Evolutionary conservation across 1,140 invertebrate genomes (phyloP).

Genomic region (Formica exsecta): DNA sequence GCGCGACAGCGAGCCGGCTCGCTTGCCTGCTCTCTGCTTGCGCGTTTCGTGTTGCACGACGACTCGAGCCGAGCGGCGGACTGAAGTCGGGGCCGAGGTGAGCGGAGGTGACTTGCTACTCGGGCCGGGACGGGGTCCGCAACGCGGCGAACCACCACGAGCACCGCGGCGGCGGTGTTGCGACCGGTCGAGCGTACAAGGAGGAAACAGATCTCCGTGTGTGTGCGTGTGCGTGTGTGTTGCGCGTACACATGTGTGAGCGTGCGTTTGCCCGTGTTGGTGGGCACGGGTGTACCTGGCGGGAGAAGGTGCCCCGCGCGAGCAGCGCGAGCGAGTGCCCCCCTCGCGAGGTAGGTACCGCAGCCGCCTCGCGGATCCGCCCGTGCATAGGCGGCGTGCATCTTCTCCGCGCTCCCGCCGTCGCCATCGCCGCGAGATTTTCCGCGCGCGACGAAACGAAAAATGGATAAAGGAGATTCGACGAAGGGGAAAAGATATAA

Average conservation of each 20-base stretch:
- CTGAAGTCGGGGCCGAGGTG: constrained; percentile 78
- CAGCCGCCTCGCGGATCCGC: constrained; percentile 66
- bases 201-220: constrained; percentile 2
- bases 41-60: constrained; percentile 70
- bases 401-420: constrained; percentile 40
- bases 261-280: not conserved
- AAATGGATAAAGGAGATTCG: constrained; percentile 2
- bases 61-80: constrained; percentile 75
- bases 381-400: constrained; percentile 72
- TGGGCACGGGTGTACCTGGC: constrained; percentile 73
- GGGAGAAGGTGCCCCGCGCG: constrained; percentile 74
- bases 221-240: not conserved
- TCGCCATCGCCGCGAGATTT: constrained; percentile 41
- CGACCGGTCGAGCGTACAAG: constrained; percentile 46
- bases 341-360: constrained; percentile 38
- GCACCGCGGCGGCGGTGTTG: constrained; percentile 54
- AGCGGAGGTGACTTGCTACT: constrained; percentile 85
- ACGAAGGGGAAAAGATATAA: not conserved
- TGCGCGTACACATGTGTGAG: not conserved
- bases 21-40: constrained; percentile 18
- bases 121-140: constrained; percentile 51
- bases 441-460: constrained; percentile 41
- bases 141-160: constrained; percentile 53
- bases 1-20: constrained; percentile 36
- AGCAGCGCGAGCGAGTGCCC: constrained; percentile 64